Evolutionary conservation across 2,113 vertebrate genomes (phyloP), one percentile per base, ranked within the genome.

Genomic region (Leptobrachium ailaonicum): DNA sequence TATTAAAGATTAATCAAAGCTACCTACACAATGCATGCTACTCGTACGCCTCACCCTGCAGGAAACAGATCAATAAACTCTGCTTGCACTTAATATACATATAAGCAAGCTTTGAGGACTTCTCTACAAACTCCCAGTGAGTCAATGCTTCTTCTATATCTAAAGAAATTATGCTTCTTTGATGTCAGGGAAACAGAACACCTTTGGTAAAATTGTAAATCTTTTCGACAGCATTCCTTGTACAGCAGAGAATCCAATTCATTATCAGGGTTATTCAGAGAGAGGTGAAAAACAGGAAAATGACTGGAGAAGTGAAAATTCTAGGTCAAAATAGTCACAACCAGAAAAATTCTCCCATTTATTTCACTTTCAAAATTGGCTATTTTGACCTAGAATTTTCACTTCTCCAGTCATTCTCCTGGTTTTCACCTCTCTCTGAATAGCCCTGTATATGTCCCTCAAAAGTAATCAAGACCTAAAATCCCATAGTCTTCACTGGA

Each of bases 1-100:
- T 76, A 73, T 69, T 43, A 54, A 72, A 83, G 76, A 83, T 84
- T 87, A 87, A 88, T 86, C 86, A 85, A 78, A 79, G 76, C 0
- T 73, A 84, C 83, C 82, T 82, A 54, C 41, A 6, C 75, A 82
- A 67, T 13, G 7, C 11, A 73, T 81, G 1, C 2, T 83, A 73
- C 54, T 47, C 41, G 63, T 56, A 72, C 40, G 43, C 73, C 74
- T 71, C 42, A 73, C 69, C 50, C 13, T 79, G 41, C 72, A 76
- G 82, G 53, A 50, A 73, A 78, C 75, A 54, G 78, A 86, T 87
- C 85, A 84, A 83, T 84, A 84, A 40, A 75, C 81, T 3, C 82
- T 84, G 80, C 80, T 82, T 14, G 40, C 0, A 0, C 67, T 82
- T 77, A 82, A 44, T 58, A 32, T 41, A 79, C 79, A 79, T 1